These are phyloP conservation scores for Drosophila guanche DNA, from an alignment of 1,140 invertebrate species.

Conservation along the genomic window DNA sequence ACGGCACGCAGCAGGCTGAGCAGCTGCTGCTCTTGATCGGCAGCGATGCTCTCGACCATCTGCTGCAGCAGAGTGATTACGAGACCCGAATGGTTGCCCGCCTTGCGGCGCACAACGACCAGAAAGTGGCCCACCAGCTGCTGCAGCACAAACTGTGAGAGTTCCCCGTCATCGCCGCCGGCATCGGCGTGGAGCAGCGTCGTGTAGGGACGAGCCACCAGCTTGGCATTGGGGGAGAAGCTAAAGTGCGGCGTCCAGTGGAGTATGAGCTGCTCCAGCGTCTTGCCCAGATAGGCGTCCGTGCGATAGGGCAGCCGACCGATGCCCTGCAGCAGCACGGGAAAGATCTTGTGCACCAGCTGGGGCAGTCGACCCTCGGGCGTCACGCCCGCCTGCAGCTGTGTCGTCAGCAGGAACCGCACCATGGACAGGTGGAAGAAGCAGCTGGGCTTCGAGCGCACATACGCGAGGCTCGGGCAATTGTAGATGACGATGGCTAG, in stretches of 20 bases:
- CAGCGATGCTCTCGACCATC: constrained; percentile 29
- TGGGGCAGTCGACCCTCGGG: constrained; percentile 61
- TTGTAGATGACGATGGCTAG: constrained; percentile 82
- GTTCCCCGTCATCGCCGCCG: constrained; percentile 18
- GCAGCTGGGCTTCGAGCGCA: constrained; percentile 74
- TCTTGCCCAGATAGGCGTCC: constrained; percentile 70
- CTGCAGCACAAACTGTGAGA: constrained; percentile 66
- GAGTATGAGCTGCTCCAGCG: constrained; percentile 67
- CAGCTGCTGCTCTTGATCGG: constrained; percentile 34
- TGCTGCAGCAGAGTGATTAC: constrained; percentile 68
- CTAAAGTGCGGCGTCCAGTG: constrained; percentile 81
- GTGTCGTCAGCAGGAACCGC: constrained; percentile 69
- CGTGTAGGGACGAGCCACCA: constrained; percentile 66
- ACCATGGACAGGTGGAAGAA: constrained; percentile 80
- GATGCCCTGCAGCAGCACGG: constrained; percentile 76
- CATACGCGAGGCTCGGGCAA: constrained; percentile 70
- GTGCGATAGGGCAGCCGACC: constrained; percentile 69
- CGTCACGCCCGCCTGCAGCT: constrained; percentile 65
- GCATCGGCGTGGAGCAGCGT: constrained; percentile 59
- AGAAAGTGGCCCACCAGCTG: constrained; percentile 64
- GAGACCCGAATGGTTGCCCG: constrained; percentile 61
- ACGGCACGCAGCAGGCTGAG: constrained; percentile 55
- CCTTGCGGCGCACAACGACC: constrained; percentile 67
- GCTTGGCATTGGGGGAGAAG: constrained; percentile 53
- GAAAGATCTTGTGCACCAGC: constrained; percentile 79